Evolutionary conservation across 2,113 vertebrate genomes (phyloP), one percentile per base, ranked within the genome.

Genomic region (Rhizomys pruinosus): DNA sequence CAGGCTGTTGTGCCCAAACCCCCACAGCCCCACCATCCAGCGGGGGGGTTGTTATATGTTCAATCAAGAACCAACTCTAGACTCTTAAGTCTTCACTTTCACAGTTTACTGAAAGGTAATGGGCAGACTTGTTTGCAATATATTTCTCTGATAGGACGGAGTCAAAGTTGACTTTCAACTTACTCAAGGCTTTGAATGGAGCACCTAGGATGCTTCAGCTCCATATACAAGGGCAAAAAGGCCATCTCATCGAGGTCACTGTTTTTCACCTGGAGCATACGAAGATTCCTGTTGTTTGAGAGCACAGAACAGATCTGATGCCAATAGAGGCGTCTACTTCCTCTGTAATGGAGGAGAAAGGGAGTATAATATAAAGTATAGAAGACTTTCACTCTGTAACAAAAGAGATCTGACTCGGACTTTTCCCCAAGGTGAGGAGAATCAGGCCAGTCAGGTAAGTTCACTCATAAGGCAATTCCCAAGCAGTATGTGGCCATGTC

Each of bases 261-360:
- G 34, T 93, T 16, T 3, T 5, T 23, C 1, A 95, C 13, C 27
- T 34, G 27, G 5, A 96, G 29, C 4, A 23, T 1, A 1, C 1
- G 16, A 27, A 96, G 71, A 29, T 87, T 37, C 37, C 57, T 11
- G 0, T 59, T 89, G 7, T 32, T 78, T 0, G 25, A 44, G n/a
- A 96, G 37, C 63, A 91, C 69, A 1, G 93, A 94, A 39, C 93
- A 96, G 23, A 96, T 12, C 0, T 63, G 12, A 16, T 39, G 23
- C 94, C 96, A 96, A 1, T 0, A 22, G 22, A 44, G 0, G 16
- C 91, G 25, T 5, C 6, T 25, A 12, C 7, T 6, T 3, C 57
- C 34, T 44, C 96, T 95, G 69, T 4, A 13, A 10, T 1, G 22
- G 71, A 84, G 5, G 42, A 88, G 52, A 73, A 55, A 68, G 37